A percentile compares a stretch with the other conserved stretches of the same genome.
phyloP scores from a whole-genome alignment of 2,113 vertebrate species.

The Recurvirostra avosetta region DNA sequence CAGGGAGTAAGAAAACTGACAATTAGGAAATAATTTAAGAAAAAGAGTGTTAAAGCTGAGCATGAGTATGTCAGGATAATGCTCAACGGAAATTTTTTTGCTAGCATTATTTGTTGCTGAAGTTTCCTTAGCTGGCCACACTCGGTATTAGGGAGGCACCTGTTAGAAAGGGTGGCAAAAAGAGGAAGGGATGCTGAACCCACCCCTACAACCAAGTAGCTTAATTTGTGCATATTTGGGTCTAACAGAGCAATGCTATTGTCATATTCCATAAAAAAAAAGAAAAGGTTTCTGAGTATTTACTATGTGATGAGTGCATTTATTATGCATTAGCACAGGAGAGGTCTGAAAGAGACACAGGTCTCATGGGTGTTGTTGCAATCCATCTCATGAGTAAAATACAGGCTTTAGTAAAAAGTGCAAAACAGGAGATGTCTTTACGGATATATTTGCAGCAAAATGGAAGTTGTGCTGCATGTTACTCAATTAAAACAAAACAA shows the following conservation, averaged over 20 bases:
- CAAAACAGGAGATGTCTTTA: not conserved
- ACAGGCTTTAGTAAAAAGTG: not conserved
- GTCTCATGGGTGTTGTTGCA: not conserved
- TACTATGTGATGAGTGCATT: not conserved
- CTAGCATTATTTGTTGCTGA: not conserved
- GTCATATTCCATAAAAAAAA: not conserved
- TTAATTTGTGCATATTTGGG: not conserved
- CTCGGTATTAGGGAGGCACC: not conserved
- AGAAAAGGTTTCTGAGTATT: not conserved
- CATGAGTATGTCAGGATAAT: not conserved
- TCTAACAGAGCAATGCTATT: not conserved
- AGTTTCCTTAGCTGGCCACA: not conserved
- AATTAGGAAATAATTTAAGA: not conserved
- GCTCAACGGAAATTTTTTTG: not conserved
- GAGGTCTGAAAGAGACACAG: constrained; percentile 6
- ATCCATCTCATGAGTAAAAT: constrained; percentile 29
- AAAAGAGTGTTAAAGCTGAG: not conserved
- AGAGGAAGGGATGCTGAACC: not conserved
- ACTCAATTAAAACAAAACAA: not conserved
- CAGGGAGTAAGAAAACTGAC: not conserved
- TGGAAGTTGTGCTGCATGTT: not conserved
- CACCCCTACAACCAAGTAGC: not conserved
- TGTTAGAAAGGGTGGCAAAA: not conserved
- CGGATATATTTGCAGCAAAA: not conserved
- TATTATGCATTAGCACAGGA: constrained; percentile 23